These are phyloP conservation scores for Cotesia vestalis DNA, from an alignment of 1,140 invertebrate genomes.

Conservation along the genomic window DNA sequence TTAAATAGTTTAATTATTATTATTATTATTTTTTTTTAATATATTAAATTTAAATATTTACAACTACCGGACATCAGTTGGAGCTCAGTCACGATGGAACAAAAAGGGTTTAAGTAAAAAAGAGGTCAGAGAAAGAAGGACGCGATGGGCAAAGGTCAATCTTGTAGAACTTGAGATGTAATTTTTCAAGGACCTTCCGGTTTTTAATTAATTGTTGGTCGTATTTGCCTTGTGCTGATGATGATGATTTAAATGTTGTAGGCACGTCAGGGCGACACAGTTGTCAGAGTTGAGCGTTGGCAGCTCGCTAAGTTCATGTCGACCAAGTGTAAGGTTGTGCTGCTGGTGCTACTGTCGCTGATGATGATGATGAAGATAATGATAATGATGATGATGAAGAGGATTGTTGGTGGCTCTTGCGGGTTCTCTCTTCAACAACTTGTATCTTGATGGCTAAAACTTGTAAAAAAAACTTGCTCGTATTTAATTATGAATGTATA, in stretches of 20 bases:
- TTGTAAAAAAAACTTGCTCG: conserved; percentile 37
- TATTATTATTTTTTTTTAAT: neutral
- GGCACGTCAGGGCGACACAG: conserved; percentile 43
- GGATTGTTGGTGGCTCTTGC: conserved; percentile 9
- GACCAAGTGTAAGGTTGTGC: conserved; percentile 36
- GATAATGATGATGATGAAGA: no score
- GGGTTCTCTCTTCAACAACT: conserved; percentile 26
- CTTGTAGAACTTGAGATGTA: neutral
- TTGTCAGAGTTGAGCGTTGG: conserved; percentile 51
- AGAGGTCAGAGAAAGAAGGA: conserved; percentile 30
- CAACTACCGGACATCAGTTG: neutral
- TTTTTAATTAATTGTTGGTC: conserved; percentile 4
- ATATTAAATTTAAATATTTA: neutral
- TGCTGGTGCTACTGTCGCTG: no score
- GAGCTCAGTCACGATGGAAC: neutral
- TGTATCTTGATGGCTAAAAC: conserved; percentile 41
- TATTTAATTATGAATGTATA: no score
- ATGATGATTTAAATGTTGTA: conserved; percentile 19
- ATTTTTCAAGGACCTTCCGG: conserved; percentile 9
- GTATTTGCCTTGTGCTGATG: conserved; percentile 23
- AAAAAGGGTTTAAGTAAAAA: conserved; percentile 17
- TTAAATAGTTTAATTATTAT: no score
- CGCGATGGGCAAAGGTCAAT: conserved; percentile 28
- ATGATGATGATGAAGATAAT: no score
- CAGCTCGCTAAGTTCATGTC: conserved; percentile 51